phyloP scores from a whole-genome alignment of 2,113 vertebrate genomes.

The Spilogale gracilis region DNA sequence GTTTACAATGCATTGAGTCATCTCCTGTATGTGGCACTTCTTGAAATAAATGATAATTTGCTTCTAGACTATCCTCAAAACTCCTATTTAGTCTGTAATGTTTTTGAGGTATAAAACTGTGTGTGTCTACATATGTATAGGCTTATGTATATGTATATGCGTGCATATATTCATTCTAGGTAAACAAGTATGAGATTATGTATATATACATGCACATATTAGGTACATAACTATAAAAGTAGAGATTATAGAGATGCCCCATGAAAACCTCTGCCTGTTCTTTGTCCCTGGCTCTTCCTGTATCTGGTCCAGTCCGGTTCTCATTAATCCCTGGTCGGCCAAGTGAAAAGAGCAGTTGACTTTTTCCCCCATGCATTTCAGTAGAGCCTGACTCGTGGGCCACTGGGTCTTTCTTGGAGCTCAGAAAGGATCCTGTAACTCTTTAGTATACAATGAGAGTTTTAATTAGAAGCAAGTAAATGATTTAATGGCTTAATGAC shows the following conservation, averaged over 20 bases:
- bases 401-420: background rate
- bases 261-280: background rate
- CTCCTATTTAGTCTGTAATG: background rate
- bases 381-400: background rate
- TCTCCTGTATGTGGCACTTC: background rate
- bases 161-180: background rate
- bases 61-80: background rate
- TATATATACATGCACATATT: background rate
- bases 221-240: background rate
- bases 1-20: background rate
- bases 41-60: background rate
- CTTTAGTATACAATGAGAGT: background rate
- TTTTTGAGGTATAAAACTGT: background rate
- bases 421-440: background rate
- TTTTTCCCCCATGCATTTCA: background rate
- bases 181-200: background rate
- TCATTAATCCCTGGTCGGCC: constrained; percentile 5
- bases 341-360: background rate
- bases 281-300: background rate
- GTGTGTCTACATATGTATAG: background rate
- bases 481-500: background rate
- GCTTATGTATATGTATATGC: background rate
- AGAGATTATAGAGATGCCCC: background rate
- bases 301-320: background rate
- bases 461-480: constrained; percentile 40